Percentiles rank a stretch among this genome's conserved stretches.
Conservation (phyloP, 2,888 invertebrate genomes). For the Ornithoptera alexandrae region DNA sequence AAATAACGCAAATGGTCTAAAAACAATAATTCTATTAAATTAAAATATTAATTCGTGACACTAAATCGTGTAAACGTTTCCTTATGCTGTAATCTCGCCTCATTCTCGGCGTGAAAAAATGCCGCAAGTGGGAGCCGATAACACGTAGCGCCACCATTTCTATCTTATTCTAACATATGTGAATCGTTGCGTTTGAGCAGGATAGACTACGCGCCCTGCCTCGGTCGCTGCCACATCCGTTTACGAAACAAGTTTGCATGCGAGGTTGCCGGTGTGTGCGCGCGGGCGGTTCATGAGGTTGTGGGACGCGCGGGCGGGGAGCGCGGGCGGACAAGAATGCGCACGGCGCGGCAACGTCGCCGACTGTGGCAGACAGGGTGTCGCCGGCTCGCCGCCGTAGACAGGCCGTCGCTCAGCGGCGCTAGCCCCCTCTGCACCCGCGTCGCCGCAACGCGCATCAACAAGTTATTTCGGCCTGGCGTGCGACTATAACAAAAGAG, state of each 20-base stretch:
- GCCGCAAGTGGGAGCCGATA: constrained; percentile 82
- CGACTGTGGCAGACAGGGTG: constrained; percentile 95
- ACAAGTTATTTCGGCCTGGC: constrained; percentile 77
- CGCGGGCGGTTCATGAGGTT: constrained; percentile 69
- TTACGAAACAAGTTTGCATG: constrained; percentile 85
- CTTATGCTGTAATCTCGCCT: constrained; percentile 81
- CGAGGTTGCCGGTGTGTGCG: constrained; percentile 77
- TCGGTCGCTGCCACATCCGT: constrained; percentile 83
- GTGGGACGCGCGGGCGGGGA: constrained; percentile 50
- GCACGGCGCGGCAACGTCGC: constrained; percentile 83
- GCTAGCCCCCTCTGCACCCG: constrained; percentile 53
- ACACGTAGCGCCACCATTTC: constrained; percentile 78
- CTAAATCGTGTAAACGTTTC: constrained; percentile 64
- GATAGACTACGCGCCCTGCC: constrained; percentile 66
- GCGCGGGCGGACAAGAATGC: constrained; percentile 78
- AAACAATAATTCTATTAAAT: not conserved
- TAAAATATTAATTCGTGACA: not conserved
- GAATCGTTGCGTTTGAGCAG: constrained; percentile 45
- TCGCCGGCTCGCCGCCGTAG: constrained; percentile 92
- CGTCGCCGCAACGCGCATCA: constrained; percentile 72
- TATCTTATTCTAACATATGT: constrained; percentile 52
- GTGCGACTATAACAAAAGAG: constrained; percentile 57
- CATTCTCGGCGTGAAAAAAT: constrained; percentile 83
- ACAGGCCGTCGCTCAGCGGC: constrained; percentile 86
- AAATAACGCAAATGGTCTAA: not conserved